These are phyloP conservation scores for Hypsibius dujardini DNA, from an alignment of 1,140 invertebrate genomes.

Conservation along the genomic window DNA sequence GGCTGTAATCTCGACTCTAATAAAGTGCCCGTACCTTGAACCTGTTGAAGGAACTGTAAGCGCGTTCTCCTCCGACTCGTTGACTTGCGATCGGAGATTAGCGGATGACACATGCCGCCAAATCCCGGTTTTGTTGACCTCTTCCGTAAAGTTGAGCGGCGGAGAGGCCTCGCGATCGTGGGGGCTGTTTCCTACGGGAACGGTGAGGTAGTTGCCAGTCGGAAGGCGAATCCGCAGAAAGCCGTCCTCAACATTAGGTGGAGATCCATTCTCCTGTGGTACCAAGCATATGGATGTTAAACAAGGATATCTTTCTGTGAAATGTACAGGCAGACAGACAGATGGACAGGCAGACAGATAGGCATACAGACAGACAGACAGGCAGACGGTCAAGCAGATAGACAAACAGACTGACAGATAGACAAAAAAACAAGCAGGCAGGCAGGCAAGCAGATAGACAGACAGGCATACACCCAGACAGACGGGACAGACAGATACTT, in stretches of 20 bases:
- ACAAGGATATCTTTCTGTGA: too few species aligned
- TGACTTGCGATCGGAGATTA: not conserved
- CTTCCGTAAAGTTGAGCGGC: not conserved
- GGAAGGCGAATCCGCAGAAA: constrained; percentile 42
- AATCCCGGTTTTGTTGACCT: not conserved
- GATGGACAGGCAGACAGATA: not conserved
- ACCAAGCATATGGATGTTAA: too few species aligned
- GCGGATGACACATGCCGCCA: not conserved
- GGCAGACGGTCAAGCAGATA: not conserved
- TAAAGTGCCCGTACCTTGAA: too few species aligned
- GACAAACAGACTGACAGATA: too few species aligned
- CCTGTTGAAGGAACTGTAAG: too few species aligned
- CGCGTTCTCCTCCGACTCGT: not conserved
- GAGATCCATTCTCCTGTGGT: not conserved
- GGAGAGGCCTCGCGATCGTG: not conserved
- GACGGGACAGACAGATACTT: too few species aligned
- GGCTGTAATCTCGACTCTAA: too few species aligned
- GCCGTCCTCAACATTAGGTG: not conserved
- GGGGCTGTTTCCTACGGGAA: constrained; percentile 40
- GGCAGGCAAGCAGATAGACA: too few species aligned
- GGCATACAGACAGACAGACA: not conserved
- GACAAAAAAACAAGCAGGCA: too few species aligned
- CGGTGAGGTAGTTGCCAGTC: constrained; percentile 79
- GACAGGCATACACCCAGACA: too few species aligned
- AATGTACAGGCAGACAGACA: not conserved